A percentile compares a stretch with the other conserved stretches of the same genome.
Evolutionary conservation across 2,113 vertebrate genomes (phyloP).

Genomic region (Rhipidura dahli): DNA sequence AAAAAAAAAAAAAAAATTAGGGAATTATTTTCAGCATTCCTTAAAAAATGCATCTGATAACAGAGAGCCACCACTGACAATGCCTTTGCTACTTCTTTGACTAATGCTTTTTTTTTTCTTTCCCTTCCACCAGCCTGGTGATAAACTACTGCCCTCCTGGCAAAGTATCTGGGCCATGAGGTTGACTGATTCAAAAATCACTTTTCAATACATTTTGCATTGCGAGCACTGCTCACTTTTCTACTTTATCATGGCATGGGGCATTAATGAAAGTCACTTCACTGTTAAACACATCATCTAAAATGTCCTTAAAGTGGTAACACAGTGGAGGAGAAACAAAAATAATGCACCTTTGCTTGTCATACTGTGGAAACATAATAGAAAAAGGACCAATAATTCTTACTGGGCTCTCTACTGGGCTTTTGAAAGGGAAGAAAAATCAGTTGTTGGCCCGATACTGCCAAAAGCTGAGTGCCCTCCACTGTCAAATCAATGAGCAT

Average conservation of each 20-base stretch:
- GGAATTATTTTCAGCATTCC: neutral
- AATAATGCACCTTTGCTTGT: conserved; percentile 14
- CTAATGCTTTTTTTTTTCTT: neutral
- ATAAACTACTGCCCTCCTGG: neutral
- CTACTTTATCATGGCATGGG: neutral
- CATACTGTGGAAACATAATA: neutral
- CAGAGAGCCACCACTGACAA: conserved; percentile 8
- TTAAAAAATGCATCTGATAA: neutral
- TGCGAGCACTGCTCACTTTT: neutral
- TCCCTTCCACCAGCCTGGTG: neutral
- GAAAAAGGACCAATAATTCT: conserved; percentile 5
- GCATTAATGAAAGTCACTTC: neutral
- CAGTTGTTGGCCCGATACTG: neutral
- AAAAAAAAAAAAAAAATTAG: neutral
- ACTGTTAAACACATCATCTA: neutral
- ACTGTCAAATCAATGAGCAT: neutral
- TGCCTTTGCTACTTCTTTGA: neutral
- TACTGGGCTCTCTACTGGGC: neutral
- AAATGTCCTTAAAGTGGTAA: neutral
- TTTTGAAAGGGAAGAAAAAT: conserved; percentile 26
- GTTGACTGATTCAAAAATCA: neutral
- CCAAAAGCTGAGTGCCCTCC: conserved; percentile 22
- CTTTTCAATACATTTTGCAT: neutral
- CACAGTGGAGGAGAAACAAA: neutral
- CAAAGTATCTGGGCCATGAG: neutral